Base-by-base conservation (phyloP, 1,140 invertebrate genomes). In the Zophobas atratus region DNA sequence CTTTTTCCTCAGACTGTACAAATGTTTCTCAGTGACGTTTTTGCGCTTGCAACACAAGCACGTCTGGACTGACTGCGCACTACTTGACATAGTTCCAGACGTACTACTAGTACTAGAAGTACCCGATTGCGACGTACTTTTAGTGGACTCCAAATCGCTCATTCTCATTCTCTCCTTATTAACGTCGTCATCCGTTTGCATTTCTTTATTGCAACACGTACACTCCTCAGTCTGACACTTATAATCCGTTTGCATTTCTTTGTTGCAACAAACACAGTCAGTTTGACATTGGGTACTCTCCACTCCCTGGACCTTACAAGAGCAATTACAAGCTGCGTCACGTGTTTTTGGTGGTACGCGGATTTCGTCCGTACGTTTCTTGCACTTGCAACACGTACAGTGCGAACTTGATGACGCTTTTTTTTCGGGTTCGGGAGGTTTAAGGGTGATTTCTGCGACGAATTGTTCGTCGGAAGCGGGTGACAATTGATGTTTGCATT, bases 11-110 rank as follows among this genome's bases (percentile, higher is more conserved):
- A 43, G 38, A 6, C 20, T 41, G 49, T 56, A 73, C 34, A 73
- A 20, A 49, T 55, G 55, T 73, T 55, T 73, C 49, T 5, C 34
- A 32, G 6, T 55, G 1, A 53, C 71, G 6, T 55, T 56, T 2
- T 56, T 56, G 32, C 71, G 49, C 39, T 56, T 53, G 32, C 71
- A 73, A 55, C 71, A 73, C 2, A 41, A 3, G 32, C 71, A 73
- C 2, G 71, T 55, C 33, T 56, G 38, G 8, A 56, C 6, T 36
- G 71, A 73, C 38, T 46, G 38, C 1, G 35, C 39, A 39, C 35
- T 67, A 2, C 2, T 43, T 6, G 36, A 43, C 1, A 39, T 8
- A 43, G 60, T 43, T 2, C 33, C 60, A 43, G 38, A 67, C 41
- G 60, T 43, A 43, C 38, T 43, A 39, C 8, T 3, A 67, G 39